These are phyloP conservation scores for Galaxias olidus DNA, from an alignment of 2,797 vertebrate species.

Conservation along the genomic window DNA sequence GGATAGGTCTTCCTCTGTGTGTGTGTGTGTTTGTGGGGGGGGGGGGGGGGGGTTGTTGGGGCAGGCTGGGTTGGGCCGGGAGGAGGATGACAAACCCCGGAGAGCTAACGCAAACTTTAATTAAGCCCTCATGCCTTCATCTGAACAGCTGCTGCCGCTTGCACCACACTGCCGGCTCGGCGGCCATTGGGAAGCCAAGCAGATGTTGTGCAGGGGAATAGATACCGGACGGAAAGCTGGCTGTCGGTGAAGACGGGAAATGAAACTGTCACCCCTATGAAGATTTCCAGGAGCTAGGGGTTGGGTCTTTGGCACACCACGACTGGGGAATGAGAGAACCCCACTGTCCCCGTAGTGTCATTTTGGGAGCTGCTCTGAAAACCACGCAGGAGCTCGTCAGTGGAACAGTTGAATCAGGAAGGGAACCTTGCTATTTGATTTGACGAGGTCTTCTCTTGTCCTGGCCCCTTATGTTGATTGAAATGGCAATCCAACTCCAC, in stretches of 20 bases:
- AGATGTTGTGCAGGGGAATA: constrained; percentile 61
- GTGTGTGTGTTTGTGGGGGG: not conserved
- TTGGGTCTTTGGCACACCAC: constrained; percentile 17
- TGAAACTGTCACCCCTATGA: constrained; percentile 39
- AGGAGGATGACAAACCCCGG: constrained; percentile 43
- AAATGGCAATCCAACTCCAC: too few species aligned
- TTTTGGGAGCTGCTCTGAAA: too few species aligned
- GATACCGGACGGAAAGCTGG: constrained; percentile 47
- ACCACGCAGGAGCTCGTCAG: too few species aligned
- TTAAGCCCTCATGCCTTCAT: constrained; percentile 48
- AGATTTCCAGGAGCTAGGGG: constrained; percentile 47
- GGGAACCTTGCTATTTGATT: too few species aligned
- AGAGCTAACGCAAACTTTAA: constrained; percentile 66
- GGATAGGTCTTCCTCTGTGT: not conserved
- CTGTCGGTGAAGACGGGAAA: constrained; percentile 56
- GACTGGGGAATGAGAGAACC: constrained; percentile 13
- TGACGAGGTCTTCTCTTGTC: too few species aligned
- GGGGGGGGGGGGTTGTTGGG: constrained; percentile 3
- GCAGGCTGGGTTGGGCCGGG: constrained; percentile 16
- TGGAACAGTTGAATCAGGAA: too few species aligned
- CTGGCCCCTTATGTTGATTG: too few species aligned
- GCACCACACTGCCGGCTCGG: constrained; percentile 49
- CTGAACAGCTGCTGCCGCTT: constrained; percentile 60
- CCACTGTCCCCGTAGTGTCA: too few species aligned
- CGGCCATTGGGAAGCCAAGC: constrained; percentile 52